phyloP scores from a whole-genome alignment of 23 tunicate genomes.

The Phallusia fumigata region DNA sequence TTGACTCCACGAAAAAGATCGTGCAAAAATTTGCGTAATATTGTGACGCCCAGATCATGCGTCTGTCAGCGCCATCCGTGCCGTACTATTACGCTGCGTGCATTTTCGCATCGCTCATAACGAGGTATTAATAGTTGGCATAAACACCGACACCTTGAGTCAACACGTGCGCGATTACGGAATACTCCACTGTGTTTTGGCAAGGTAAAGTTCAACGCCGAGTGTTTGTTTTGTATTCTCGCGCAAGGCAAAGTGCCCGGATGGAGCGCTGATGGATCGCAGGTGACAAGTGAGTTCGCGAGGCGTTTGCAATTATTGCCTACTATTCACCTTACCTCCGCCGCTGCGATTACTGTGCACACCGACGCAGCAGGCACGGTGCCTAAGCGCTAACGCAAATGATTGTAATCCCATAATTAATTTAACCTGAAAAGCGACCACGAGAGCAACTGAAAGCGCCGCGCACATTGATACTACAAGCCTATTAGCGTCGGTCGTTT shows the following conservation, averaged over 20 bases:
- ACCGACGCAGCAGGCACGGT: not conserved
- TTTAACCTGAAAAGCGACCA: not conserved
- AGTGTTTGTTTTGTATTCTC: constrained; percentile 2
- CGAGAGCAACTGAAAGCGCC: not conserved
- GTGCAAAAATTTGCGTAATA: not conserved
- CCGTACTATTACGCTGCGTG: not conserved
- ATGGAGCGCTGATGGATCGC: not conserved
- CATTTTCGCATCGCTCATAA: not conserved
- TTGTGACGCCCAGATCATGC: not conserved
- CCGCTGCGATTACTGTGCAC: not conserved
- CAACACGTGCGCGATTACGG: not conserved
- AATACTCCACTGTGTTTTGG: not conserved
- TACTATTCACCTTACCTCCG: not conserved
- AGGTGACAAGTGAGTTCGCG: no score
- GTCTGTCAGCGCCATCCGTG: not conserved
- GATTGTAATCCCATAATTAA: constrained; percentile 13
- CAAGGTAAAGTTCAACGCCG: constrained; percentile 7
- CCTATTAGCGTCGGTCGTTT: not conserved
- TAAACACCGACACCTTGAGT: not conserved
- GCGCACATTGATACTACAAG: not conserved
- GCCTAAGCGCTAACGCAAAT: constrained; percentile 8
- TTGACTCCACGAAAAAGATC: not conserved
- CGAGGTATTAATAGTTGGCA: constrained; percentile 8
- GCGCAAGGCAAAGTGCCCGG: not conserved
- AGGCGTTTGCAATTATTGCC: no score